Base-by-base conservation (phyloP, 2,888 invertebrate genomes). In the Agrotis ipsilon region DNA sequence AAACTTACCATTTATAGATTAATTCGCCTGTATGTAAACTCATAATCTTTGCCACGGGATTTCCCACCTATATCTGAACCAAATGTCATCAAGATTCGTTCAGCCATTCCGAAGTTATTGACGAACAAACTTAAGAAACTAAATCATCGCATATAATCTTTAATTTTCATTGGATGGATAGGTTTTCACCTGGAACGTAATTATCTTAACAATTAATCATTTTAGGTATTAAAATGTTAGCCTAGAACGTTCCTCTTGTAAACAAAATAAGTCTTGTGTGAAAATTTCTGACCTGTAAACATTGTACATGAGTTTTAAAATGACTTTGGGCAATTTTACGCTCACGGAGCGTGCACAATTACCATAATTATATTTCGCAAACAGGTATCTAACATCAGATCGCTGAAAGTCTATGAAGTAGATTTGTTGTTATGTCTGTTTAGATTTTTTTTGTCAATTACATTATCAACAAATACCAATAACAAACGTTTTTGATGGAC, bases 281-380 rank as follows among this genome's bases (percentile, higher is more conserved):
- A 75, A 74, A 66, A 9, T 51, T 57, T 49, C 75, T 72, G 72
- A 72, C 45, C 72, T 75, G 67, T 75, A 57, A 46, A 49, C 45
- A 18, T 13, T 62, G 32, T 43, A 72, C 39, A 43, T 46, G 27
- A 51, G 57, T 57, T 76, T 52, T 49, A 55, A 68, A 69, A 68
- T 76, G 52, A 48, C 58, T 66, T 24, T 11, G 59, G 57, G 19
- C 19, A 55, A 68, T 69, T 73, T 69, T n/a, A 32, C 69, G 70
- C 45, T 48, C 69, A 54, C 45, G 6, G 1, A 55, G 32, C 73
- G 60, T 60, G 45, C 60, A 55, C 55, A n/a, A 55, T 67, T 75
- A 52, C 13, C 52, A 43, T 76, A 32, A 59, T 67, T 68, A 75
- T 46, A 57, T 67, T 75, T 58, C 46, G 46, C n/a, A 46, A 46